Evolutionary conservation across 2,888 invertebrate genomes (phyloP).

Genomic region (Nemotelus pantherinus): DNA sequence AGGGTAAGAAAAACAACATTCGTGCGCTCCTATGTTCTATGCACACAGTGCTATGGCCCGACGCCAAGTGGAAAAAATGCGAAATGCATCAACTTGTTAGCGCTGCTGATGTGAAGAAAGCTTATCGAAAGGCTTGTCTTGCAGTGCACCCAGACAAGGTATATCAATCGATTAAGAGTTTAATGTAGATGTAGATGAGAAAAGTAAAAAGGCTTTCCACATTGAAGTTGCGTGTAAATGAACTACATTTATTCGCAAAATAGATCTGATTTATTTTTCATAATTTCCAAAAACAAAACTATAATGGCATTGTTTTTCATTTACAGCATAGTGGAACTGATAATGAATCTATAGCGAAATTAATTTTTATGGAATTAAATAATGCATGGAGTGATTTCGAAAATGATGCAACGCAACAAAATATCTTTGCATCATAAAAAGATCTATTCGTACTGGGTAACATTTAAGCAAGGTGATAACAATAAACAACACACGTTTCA

Average conservation of each 20-base stretch:
- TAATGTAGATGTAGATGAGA: too few relatives aligned
- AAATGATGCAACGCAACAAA: slow-evolving; percentile 83
- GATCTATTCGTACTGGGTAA: neutral
- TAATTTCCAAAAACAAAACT: too few relatives aligned
- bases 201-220: neutral
- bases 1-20: slow-evolving; percentile 96
- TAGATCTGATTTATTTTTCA: too few relatives aligned
- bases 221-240: neutral
- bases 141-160: slow-evolving; percentile 99
- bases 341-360: slow-evolving; percentile 92
- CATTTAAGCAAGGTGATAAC: neutral
- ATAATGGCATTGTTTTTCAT: neutral
- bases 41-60: slow-evolving; percentile 92
- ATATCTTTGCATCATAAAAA: slow-evolving; percentile 68
- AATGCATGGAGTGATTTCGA: slow-evolving; percentile 97
- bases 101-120: slow-evolving; percentile 93
- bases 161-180: slow-evolving; percentile 52
- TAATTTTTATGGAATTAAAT: slow-evolving; percentile 98
- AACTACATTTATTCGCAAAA: too few relatives aligned
- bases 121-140: slow-evolving; percentile 93
- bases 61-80: slow-evolving; percentile 90
- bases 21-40: slow-evolving; percentile 94
- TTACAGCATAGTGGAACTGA: slow-evolving; percentile 90
- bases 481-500: neutral
- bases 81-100: slow-evolving; percentile 96